Evolutionary conservation across 1,140 invertebrate species (phyloP), one percentile per base, ranked within the genome.

Genomic region (Papilio dardanus): DNA sequence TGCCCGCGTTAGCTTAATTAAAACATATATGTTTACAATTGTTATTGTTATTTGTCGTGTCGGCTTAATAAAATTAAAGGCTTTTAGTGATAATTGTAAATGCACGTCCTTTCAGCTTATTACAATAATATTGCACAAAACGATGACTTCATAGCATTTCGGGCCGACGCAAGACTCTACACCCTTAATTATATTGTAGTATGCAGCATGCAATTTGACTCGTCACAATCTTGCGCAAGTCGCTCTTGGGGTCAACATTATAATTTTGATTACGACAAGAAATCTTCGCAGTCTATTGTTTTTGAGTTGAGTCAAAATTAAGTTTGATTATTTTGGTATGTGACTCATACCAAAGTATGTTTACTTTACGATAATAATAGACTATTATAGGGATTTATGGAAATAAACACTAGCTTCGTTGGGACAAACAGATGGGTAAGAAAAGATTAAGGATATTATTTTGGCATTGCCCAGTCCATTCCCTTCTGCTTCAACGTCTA

Each of bases 221-320:
- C 71, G 8, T 58, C 54, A 58, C 54, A 12, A 37, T 73, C 46
- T 73, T 73, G 71, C 71, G 50, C 71, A 73, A 73, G 46, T 10
- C 19, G 71, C 46, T 54, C 42, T 28, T 50, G 31, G 71, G 71
- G 46, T 73, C 46, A 54, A 28, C 71, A 54, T 73, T 73, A 21
- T 73, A 73, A 73, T 50, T 73, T 73, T 58, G 42, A 33, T 73
- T 73, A 73, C 46, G 40, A 24, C 68, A 73, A 73, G 71, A 54
- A 73, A 73, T 58, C 28, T 46, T 54, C 31, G 8, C n/a, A 2
- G 30, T 31, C 24, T 35, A 54, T 73, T 50, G 42, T 73, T 73
- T 73, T 71, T 73, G 71, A 35, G 28, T 73, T 67, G 1, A 5
- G 6, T 19, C 16, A n/a, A 37, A 67, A 67, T n/a, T 35, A 33